Evolutionary conservation across 2,113 vertebrate genomes (phyloP).

Genomic region (Pseudopodoces humilis): DNA sequence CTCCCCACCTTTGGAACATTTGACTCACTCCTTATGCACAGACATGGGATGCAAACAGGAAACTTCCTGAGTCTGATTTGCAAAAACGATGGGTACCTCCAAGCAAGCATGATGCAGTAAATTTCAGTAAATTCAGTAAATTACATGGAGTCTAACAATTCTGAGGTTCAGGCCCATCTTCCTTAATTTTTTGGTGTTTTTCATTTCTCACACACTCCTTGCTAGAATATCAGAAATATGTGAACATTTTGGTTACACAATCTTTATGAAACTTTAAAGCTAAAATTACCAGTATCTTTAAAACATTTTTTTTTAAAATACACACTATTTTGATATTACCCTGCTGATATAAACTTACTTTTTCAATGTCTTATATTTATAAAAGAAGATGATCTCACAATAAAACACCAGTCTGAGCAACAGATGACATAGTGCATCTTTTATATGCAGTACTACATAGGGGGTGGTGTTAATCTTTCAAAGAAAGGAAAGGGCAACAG

Average conservation of each 20-base stretch:
- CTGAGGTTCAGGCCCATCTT: background rate
- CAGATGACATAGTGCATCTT: fast-evolving
- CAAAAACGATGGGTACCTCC: background rate
- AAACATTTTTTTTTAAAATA: background rate
- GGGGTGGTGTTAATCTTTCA: background rate
- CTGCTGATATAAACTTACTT: background rate
- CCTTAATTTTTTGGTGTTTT: background rate
- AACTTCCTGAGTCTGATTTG: background rate
- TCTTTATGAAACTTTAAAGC: background rate
- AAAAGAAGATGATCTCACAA: background rate
- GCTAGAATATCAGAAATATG: background rate
- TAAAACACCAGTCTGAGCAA: background rate
- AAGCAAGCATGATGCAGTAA: background rate
- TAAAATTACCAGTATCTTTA: background rate
- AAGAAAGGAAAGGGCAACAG: background rate
- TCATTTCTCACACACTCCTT: background rate
- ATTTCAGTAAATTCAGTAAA: background rate
- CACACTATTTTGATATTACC: background rate
- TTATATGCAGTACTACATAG: background rate
- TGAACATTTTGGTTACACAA: background rate
- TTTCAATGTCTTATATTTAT: background rate
- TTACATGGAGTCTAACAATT: background rate
- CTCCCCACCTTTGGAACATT: background rate
- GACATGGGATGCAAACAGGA: background rate
- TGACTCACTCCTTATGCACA: background rate